phyloP scores from a whole-genome alignment of 2,113 vertebrate species.

The Cacatua alba region DNA sequence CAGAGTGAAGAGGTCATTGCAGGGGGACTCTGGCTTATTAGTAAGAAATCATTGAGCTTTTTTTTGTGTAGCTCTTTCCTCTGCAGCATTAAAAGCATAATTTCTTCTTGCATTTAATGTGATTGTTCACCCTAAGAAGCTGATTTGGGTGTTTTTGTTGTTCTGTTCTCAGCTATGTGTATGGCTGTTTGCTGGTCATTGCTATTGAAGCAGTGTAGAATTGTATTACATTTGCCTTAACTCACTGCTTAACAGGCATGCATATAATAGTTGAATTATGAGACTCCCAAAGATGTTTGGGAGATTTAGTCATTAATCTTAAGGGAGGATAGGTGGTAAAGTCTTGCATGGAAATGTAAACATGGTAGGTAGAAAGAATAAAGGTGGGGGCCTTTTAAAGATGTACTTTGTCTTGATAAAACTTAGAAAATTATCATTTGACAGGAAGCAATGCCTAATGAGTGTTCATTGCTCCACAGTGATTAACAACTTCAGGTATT shows the following conservation, averaged over 20 bases:
- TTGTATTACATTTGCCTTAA: background rate
- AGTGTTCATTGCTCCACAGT: background rate
- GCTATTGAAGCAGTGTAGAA: background rate
- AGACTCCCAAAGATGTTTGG: background rate
- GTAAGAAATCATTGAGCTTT: background rate
- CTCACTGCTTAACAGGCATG: background rate
- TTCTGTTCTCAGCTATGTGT: background rate
- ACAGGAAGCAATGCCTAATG: background rate
- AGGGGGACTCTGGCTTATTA: background rate
- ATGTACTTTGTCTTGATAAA: background rate
- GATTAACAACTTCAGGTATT: background rate
- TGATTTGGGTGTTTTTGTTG: background rate
- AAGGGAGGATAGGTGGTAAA: background rate
- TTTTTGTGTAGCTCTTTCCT: background rate
- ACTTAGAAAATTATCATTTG: background rate
- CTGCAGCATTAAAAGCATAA: background rate
- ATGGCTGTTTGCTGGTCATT: background rate
- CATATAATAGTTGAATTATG: background rate
- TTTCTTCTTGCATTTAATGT: background rate
- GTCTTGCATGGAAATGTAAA: background rate
- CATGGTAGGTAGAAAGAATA: background rate
- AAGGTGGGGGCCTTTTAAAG: background rate
- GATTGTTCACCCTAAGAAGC: background rate
- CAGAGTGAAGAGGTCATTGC: background rate
- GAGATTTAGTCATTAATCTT: background rate